Conservation (phyloP, 2,113 vertebrate species). For the Clarias macrocephalus region DNA sequence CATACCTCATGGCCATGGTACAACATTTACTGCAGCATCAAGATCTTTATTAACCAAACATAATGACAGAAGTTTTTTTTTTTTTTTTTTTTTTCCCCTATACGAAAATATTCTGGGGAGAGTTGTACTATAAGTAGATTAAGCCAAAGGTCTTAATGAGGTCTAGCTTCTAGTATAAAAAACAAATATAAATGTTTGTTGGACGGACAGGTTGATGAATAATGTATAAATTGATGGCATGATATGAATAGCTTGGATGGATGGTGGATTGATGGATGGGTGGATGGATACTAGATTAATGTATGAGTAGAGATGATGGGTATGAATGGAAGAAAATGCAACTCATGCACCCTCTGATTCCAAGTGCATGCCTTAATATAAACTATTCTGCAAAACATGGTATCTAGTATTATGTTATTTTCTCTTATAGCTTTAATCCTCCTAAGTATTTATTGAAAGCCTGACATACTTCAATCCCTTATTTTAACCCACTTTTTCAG, state of each 20-base stretch:
- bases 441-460: constrained; percentile 15
- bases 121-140: background rate
- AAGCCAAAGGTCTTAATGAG: background rate
- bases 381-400: background rate
- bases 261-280: background rate
- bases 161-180: background rate
- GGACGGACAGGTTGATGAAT: background rate
- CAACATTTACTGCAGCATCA: background rate
- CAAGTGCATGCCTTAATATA: background rate
- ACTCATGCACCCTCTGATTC: background rate
- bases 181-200: background rate
- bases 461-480: background rate
- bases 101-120: background rate
- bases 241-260: too few relatives aligned
- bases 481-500: constrained; percentile 23
- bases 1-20: background rate
- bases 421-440: background rate
- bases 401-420: background rate
- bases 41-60: background rate
- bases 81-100: too few relatives aligned
- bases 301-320: background rate
- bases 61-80: too few relatives aligned
- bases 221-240: too few relatives aligned
- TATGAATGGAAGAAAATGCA: background rate
- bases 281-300: background rate